Conservation (phyloP, 1,140 invertebrate species). For the Myzus persicae region DNA sequence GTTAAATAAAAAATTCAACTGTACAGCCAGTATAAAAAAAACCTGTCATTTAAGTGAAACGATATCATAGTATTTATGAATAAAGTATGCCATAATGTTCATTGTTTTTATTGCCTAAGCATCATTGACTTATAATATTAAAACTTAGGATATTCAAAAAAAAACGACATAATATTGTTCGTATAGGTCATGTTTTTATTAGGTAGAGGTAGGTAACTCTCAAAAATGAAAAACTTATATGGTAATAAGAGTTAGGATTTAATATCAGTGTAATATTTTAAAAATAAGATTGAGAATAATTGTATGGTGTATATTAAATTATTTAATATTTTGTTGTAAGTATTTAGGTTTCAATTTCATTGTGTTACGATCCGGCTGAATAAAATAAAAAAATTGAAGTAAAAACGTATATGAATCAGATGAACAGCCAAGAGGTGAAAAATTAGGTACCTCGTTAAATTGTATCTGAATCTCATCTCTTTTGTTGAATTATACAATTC, state of each 20-base stretch:
- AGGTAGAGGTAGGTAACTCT: neutral
- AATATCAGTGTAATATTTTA: neutral
- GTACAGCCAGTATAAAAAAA: no score
- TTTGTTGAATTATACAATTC: constrained; percentile 32
- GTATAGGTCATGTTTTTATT: neutral
- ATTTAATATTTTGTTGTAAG: neutral
- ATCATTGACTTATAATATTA: neutral
- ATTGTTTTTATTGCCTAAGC: neutral
- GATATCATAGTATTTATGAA: no score
- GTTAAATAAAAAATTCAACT: no score
- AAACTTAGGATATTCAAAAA: neutral
- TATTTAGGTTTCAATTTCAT: neutral
- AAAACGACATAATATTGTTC: neutral
- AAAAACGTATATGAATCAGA: constrained; percentile 24
- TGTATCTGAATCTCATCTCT: constrained; percentile 18
- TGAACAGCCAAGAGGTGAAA: neutral
- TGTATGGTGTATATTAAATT: neutral
- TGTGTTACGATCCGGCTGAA: neutral
- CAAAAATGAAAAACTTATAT: no score
- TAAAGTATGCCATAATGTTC: neutral
- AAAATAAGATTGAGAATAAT: neutral
- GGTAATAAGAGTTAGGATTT: no score
- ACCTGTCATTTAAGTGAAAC: no score
- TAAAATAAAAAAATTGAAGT: neutral
- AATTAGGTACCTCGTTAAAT: neutral